Evolutionary conservation across 2,888 invertebrate species (phyloP), one percentile per base, ranked within the genome.

Genomic region (Mesoligia furuncula): DNA sequence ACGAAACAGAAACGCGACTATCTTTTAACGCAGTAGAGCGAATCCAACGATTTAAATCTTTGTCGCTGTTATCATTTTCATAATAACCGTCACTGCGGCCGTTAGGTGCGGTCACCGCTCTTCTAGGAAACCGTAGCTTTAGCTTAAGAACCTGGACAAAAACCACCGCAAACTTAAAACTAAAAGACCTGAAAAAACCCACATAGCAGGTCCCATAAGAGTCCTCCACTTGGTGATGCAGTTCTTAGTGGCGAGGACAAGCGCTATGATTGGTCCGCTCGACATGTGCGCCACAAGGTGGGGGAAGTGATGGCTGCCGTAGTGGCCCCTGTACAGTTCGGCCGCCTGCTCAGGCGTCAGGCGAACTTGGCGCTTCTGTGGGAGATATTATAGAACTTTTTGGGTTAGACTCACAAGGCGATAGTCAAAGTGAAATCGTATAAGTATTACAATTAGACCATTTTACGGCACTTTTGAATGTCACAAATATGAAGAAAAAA

Each of bases 321-420:
- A 98, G 91, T 98, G 97, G 72, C 98, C 98, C 7, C 97, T 97
- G 93, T 98, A 99, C 88, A 99, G 98, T 91, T 99, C 98, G 0
- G 98, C 98, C 0, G 98, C 98, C 94, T 99, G 98, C 93, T 99
- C 99, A 0, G 98, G 98, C 0, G 98, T 98, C 77, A 99, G 95
- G 73, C 97, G 97, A 0, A 99, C 94, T 85, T 97, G 96, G 80
- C 98, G 97, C 88, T 97, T 97, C 97, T 98, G 95, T 68, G 1
- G 27, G 13, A 54, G 27, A 61, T 24, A 74, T 45, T 8, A 59
- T 4, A 27, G 11, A 57, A 62, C 27, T 9, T 39, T 45, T 72
- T 31, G 11, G 5, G 15, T 31, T 24, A 31, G 45, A 66, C 13
- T 45, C 11, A 31, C 20, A 62, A 61, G 31, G 31, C 61, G 20